Evolutionary conservation across 1,140 invertebrate genomes (phyloP).

Genomic region (Pachyrhynchus sulphureomaculatus): DNA sequence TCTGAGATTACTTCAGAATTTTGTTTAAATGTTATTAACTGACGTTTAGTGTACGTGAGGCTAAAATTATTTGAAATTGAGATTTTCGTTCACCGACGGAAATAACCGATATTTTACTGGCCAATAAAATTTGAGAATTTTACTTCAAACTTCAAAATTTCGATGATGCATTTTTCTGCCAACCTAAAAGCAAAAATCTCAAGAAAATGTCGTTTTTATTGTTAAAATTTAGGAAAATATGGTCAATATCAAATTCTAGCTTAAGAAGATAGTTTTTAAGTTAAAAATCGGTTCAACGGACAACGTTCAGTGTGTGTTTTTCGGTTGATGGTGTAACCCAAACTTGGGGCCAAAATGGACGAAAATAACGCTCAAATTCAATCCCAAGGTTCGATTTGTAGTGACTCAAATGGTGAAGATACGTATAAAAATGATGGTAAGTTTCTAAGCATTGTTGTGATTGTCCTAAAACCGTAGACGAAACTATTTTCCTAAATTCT

Average conservation of each 20-base stretch:
- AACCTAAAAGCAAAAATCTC: slow-evolving; percentile 40
- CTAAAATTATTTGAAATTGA: not conserved
- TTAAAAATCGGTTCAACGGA: slow-evolving; percentile 6
- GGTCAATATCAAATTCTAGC: not conserved
- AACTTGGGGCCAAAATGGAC: slow-evolving; percentile 49
- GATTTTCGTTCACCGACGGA: not conserved
- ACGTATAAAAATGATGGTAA: slow-evolving; percentile 40
- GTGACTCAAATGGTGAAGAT: slow-evolving; percentile 47
- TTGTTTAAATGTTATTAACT: too few relatives aligned
- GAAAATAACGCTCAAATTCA: slow-evolving; percentile 44
- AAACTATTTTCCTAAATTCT: not conserved
- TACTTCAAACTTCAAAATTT: slow-evolving; percentile 44
- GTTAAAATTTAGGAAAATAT: slow-evolving; percentile 29
- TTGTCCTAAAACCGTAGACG: not conserved
- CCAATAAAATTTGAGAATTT: slow-evolving; percentile 37
- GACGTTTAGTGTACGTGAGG: not conserved
- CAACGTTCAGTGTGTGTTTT: slow-evolving; percentile 20
- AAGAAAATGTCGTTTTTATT: slow-evolving; percentile 40
- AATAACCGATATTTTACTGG: slow-evolving; percentile 7
- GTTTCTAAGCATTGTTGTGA: slow-evolving; percentile 3
- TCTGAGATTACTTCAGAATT: too few relatives aligned
- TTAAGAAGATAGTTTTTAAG: slow-evolving; percentile 24
- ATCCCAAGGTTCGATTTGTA: slow-evolving; percentile 46
- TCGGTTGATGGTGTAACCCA: slow-evolving; percentile 42
- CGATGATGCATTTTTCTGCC: slow-evolving; percentile 40